Evolutionary conservation across 2,797 vertebrate genomes (phyloP), one percentile per base, ranked within the genome.

Genomic region (Gymnothorax reevesii): DNA sequence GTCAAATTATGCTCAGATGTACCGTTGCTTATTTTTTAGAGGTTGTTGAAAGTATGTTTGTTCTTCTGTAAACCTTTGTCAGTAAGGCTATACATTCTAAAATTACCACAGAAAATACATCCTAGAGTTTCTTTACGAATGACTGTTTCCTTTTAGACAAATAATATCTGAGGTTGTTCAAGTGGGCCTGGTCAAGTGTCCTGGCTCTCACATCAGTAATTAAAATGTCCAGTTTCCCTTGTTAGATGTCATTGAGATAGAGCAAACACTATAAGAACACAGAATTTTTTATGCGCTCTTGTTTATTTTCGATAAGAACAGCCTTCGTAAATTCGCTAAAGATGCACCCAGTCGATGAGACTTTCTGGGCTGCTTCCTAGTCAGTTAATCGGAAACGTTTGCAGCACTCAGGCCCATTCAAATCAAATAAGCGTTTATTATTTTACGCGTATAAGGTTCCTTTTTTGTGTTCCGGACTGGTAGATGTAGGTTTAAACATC

Each of bases 101-200:
- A 54, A 49, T 91, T 91, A 91, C 90, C 90, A 84, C 55, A 84
- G 91, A 42, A 91, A 94, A 95, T 92, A 90, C 91, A 87, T 87
- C 91, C 49, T 89, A 89, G 79, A 84, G 90, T 91, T 89, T 91
- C 90, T 85, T 66, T 27, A 42, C 66, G 69, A 83, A 83, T 86
- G 88, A 83, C 75, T 89, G 89, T 94, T 94, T 94, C 90, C 90
- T 93, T 94, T 92, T 90, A 89, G 83, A 88, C 89, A 87, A 92
- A 94, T 93, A 92, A 84, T 89, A 91, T 93, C 91, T 90, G 89
- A 92, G 90, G 89, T 88, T 86, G 87, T 22, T 90, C 89, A 90
- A 87, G 89, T 89, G 89, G 89, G 85, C 55, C n/a, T n/a, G 84
- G 89, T 89, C 69, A 86, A 86, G 87, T 62, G 62, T 82, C 79